Evolutionary conservation across 2,888 invertebrate species (phyloP).

Genomic region (Hypomecis atomaria): DNA sequence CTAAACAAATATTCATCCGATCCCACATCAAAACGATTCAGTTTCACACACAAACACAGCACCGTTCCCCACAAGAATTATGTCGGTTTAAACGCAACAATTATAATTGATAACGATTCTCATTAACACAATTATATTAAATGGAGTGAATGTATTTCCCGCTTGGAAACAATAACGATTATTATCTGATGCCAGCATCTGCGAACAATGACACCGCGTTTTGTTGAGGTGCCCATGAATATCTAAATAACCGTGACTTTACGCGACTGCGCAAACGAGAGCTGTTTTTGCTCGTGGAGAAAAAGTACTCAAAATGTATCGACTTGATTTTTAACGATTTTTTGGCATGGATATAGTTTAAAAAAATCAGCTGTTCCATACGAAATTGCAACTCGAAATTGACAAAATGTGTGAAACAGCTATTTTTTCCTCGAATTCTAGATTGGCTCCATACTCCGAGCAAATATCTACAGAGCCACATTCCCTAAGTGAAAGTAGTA

Average conservation of each 20-base stretch:
- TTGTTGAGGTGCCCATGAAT: slow-evolving; percentile 56
- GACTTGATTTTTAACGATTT: too few relatives aligned
- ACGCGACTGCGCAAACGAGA: background rate
- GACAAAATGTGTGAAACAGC: too few relatives aligned
- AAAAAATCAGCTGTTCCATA: too few relatives aligned
- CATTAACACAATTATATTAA: slow-evolving; percentile 80
- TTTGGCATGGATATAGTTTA: too few relatives aligned
- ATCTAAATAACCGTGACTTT: slow-evolving; percentile 23
- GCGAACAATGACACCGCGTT: slow-evolving; percentile 77
- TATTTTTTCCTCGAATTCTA: too few relatives aligned
- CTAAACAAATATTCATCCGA: slow-evolving; percentile 6
- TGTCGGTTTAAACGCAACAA: slow-evolving; percentile 56
- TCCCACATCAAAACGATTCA: slow-evolving; percentile 2
- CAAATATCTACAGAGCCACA: too few relatives aligned
- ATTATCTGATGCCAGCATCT: slow-evolving; percentile 70
- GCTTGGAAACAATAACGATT: slow-evolving; percentile 79
- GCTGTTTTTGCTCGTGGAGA: too few relatives aligned
- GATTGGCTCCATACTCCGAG: too few relatives aligned
- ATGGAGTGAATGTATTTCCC: slow-evolving; percentile 81
- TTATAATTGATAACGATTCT: slow-evolving; percentile 80
- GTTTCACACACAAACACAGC: slow-evolving; percentile 22
- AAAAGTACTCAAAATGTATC: too few relatives aligned
- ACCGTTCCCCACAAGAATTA: slow-evolving; percentile 25
- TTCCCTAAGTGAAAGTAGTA: too few relatives aligned
- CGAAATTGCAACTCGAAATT: too few relatives aligned